Evolutionary conservation across 2,888 invertebrate species (phyloP), one percentile per base, ranked within the genome.

Genomic region (Parelbella ahira): DNA sequence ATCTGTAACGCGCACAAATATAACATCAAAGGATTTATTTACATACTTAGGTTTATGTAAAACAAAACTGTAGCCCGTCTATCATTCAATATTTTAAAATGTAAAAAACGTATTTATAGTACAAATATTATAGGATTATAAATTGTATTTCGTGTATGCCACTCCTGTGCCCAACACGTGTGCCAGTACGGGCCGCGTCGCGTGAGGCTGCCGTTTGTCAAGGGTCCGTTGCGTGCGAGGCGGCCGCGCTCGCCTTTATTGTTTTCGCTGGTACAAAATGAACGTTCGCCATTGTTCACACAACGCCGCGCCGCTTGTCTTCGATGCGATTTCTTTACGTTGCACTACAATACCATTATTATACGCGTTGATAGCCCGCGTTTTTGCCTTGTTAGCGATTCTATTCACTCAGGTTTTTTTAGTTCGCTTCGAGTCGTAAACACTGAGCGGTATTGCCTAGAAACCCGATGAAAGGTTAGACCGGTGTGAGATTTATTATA

Each of bases 211-310:
- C 68, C 70, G 75, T 77, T 78, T 80, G n/a, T 75, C 75, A 71
- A 74, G 70, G 68, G 67, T 65, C 63, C 53, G 69, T 80, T 73
- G 81, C 81, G 78, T 80, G 81, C 57, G 52, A 60, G 70, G 67
- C 68, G 69, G 77, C 77, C 80, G 78, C 76, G 71, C 72, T 66
- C 66, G 68, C 69, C 73, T 79, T 78, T 77, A 75, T 80, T 82
- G 73, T 78, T 74, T 75, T 73, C 66, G 65, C 70, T 66, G 67
- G 52, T 63, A 64, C 68, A 72, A 69, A 80, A 77, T 76, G 78
- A 76, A 65, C 72, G 69, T 58, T 64, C 67, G 67, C 77, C 70
- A 75, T 81, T 78, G 79, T 79, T 77, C 74, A 20, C 64, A 27
- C 36, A 18, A 25, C 37, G 23, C 24, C 59, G 69, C 63, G 53